Base-by-base conservation (phyloP, 2,888 invertebrate species). In the Euplagia quadripunctaria region DNA sequence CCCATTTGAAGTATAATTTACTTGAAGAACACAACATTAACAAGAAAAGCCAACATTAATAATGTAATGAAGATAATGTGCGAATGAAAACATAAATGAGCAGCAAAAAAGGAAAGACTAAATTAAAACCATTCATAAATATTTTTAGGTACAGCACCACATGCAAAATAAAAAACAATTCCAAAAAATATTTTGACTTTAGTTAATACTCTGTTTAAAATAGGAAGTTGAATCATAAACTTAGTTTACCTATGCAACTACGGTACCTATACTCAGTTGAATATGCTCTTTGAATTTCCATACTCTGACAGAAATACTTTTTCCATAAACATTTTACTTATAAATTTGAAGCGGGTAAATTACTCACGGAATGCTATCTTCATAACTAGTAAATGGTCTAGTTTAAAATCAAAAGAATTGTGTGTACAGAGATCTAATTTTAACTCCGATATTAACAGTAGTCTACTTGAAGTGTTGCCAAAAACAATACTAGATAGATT, bases 121-220 rank as follows among this genome's bases (percentile, higher is more conserved):
- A 41, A 11, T 17, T n/a, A 17, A 66, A 16, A 31, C 51, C 66
- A 41, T 66, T 49, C 58, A 20, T 31, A 16, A 58, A 7, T 58
- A 68, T 31, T 31, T 31, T 31, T 31, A 31, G 31, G 31, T 46
- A 61, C 42, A 17, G 20, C 16, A 61, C 58, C 5, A 12, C 61
- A 46, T 68, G 68, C 68, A 51, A 61, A 68, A 46, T 31, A 68
- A 3, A 68, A 68, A 43, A 46, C 68, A 16, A 14, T 20, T 58
- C 55, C 9, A n/a, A 42, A 52, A 12, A 16, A 20, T 20, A 31
- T 43, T 68, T 68, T 46, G 68, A 20, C 68, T 61, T 20, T 61
- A 46, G 46, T 46, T 61, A 68, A 61, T 68, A 46, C 43, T 17
- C 17, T 68, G 11, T 42, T n/a, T n/a, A 43, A 42, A 17, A 20